Evolutionary conservation across 2,113 vertebrate genomes (phyloP).

Genomic region (Laterallus jamaicensis): DNA sequence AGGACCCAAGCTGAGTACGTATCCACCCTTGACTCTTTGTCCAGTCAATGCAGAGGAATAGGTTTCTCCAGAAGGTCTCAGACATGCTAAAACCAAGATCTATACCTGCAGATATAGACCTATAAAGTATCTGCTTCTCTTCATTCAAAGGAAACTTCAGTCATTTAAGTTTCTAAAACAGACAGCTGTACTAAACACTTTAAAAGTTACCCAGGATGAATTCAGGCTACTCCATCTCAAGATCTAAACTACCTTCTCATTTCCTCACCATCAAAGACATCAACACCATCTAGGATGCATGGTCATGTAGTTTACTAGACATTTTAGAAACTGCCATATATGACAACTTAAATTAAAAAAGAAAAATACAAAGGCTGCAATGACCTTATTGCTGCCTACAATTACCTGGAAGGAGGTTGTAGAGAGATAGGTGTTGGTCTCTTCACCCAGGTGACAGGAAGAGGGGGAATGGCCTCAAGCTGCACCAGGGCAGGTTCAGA

Average conservation of each 20-base stretch:
- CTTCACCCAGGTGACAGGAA: too few relatives aligned
- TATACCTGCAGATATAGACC: neutral
- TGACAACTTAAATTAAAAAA: neutral
- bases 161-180: neutral
- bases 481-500: too few relatives aligned
- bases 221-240: neutral
- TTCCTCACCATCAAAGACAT: neutral
- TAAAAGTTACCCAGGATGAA: neutral
- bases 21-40: neutral
- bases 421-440: too few relatives aligned
- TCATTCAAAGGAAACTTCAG: neutral
- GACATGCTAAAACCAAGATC: neutral
- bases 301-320: neutral
- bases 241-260: neutral
- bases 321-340: neutral
- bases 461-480: too few relatives aligned
- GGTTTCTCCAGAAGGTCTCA: neutral
- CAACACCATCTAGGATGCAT: neutral
- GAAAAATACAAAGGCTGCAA: neutral
- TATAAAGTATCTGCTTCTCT: neutral
- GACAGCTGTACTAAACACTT: neutral
- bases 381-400: neutral
- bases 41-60: neutral
- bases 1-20: accelerated
- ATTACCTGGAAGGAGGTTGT: too few relatives aligned